Evolutionary conservation across 2,797 vertebrate genomes (phyloP), one percentile per base, ranked within the genome.

Genomic region (Channallabes apus): DNA sequence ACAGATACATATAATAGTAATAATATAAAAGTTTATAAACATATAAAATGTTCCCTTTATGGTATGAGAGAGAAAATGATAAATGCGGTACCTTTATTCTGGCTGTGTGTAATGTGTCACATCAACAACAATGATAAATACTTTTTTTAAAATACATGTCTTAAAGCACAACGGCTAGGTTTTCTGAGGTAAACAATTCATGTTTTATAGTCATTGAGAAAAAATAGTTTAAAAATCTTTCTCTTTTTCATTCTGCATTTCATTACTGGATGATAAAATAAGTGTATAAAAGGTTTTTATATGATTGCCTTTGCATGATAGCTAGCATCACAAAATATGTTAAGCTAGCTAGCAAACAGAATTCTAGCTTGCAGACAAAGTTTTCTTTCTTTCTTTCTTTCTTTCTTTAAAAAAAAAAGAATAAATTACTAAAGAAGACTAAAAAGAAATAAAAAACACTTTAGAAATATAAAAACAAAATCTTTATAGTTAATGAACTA

Each of bases 261-360:
- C 51, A 29, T 29, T 27, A 29, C 3, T 18, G n/a, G 1, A 56
- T 54, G n/a, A 3, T 54, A 1, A 54, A 75, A 9, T 54, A 27
- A 29, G 15, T 27, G 46, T 15, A 72, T 32, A 29, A 32, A 56
- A 75, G n/a, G 14, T 75, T 73, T 38, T 72, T 18, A 27, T 54
- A 75, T 27, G 46, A 20, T 76, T 75, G 15, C 7, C 27, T 56
- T 75, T 77, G 27, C 29, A 29, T 77, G 18, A 32, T 20, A 32
- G 7, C 54, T 58, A 76, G 27, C 27, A 58, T 58, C 9, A 15
- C 0, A 24, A 38, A 24, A 11, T 35, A 35, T 24, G 29, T 15
- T 78, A 61, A 61, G 29, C 56, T 59, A 78, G 76, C 32, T 79
- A 61, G 76, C n/a, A 61, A 79, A 62, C 20, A 62, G 22, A 79